phyloP scores from a whole-genome alignment of 2,797 vertebrate genomes.

The Sebastolobus altivelis region DNA sequence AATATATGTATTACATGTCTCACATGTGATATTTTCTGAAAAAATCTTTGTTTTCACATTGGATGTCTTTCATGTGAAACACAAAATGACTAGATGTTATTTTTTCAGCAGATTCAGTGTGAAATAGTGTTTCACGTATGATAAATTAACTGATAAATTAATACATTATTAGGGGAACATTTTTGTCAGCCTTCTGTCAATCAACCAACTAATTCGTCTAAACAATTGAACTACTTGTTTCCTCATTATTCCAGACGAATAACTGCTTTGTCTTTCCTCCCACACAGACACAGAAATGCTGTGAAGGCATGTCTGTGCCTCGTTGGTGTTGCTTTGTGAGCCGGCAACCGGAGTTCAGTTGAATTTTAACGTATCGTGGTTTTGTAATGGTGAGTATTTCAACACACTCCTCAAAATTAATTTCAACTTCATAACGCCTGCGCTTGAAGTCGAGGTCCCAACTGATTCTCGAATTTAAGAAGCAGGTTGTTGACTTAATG shows the following conservation, averaged over 20 bases:
- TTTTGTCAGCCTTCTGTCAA: not conserved
- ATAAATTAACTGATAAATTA: not conserved
- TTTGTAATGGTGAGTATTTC: slow-evolving; percentile 67
- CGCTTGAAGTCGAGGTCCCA: not conserved
- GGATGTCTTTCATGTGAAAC: not conserved
- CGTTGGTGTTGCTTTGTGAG: slow-evolving; percentile 15
- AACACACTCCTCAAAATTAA: not conserved
- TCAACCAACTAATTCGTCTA: not conserved
- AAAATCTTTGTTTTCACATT: not conserved
- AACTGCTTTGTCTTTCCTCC: slow-evolving; percentile 17
- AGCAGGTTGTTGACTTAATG: slow-evolving; percentile 25
- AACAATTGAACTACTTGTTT: not conserved
- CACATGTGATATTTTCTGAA: not conserved
- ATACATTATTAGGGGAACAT: not conserved
- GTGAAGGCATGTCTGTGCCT: slow-evolving; percentile 24
- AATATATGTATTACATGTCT: not conserved
- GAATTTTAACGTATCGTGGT: slow-evolving; percentile 12
- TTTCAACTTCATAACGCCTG: not conserved
- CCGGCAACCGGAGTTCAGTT: not conserved
- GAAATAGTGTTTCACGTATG: not conserved
- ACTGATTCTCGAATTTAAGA: not conserved
- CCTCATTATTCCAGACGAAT: not conserved
- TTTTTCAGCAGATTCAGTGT: not conserved
- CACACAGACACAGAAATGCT: slow-evolving; percentile 2
- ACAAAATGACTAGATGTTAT: not conserved